Base-by-base conservation (phyloP, 2,797 vertebrate species). In the Cephalopachus bancanus region DNA sequence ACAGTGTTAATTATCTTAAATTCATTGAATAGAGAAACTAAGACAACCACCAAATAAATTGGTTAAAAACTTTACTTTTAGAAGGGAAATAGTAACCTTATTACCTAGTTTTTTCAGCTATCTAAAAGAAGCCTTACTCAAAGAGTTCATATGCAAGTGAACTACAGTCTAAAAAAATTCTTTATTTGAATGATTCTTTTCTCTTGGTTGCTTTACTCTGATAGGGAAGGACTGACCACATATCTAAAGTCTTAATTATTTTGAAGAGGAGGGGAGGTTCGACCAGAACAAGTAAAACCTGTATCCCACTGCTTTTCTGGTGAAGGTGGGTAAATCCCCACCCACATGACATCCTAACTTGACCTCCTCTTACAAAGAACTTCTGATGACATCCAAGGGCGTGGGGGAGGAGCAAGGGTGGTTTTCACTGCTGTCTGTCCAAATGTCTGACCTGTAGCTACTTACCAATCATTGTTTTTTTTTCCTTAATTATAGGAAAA, bases 261-360 rank as follows among this genome's bases (percentile, higher is more conserved):
- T 89, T 3, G 14, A 1, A 37, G 8, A 3, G 20, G 37, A 22
- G n/a, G 19, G 59, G 33, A 55, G 57, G 57, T 51, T 87, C 75
- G 84, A 72, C 55, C 44, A 93, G 87, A 97, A 97, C 85, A 92
- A 97, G 80, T 91, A 95, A 94, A 98, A 95, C 90, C 96, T 98
- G 92, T 83, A 93, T 96, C 60, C 83, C 28, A 91, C 65, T 90
- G 85, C 44, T 93, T 96, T 97, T 94, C 87, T 2, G 6, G 78
- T 90, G 84, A 92, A 80, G 69, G 60, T 97, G 90, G 95, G 93
- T 95, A 96, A 97, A 95, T 97, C 91, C 93, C 96, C 79, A 1
- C 96, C 95, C 94, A 96, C 95, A 65, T 91, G 81, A 78, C 81
- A 86, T 90, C 95, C 94, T 94, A 85, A 92, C 53, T 93, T 93